Conservation (phyloP, 2,888 invertebrate species). For the Epistrophe grossulariae region DNA sequence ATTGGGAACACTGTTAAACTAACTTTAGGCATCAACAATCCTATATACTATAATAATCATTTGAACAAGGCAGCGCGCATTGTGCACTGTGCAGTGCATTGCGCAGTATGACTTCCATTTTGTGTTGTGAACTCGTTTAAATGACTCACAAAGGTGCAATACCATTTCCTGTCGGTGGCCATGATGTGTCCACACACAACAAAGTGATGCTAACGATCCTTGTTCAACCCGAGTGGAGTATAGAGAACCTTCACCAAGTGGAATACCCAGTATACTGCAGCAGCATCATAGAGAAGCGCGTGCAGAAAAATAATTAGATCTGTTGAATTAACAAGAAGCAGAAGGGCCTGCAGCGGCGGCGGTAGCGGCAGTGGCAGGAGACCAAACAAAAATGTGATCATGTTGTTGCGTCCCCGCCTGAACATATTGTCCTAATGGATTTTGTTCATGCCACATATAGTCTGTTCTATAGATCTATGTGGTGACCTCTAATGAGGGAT, state of each 20-base stretch:
- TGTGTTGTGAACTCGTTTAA: slow-evolving; percentile 67
- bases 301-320: slow-evolving; percentile 75
- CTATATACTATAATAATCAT: neutral
- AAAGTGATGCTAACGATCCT: slow-evolving; percentile 74
- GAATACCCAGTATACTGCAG: no score
- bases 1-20: neutral
- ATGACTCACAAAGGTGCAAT: slow-evolving; percentile 69
- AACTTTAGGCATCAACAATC: slow-evolving; percentile 2
- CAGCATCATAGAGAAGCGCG: slow-evolving; percentile 51
- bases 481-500: slow-evolving; percentile 71
- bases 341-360: slow-evolving; percentile 31
- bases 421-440: slow-evolving; percentile 73
- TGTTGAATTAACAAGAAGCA: slow-evolving; percentile 69
- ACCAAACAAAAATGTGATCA: slow-evolving; percentile 56
- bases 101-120: slow-evolving; percentile 38
- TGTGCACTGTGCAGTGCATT: slow-evolving; percentile 1
- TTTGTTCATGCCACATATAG: slow-evolving; percentile 46
- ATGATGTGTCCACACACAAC: slow-evolving; percentile 60
- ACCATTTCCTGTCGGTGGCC: slow-evolving; percentile 67
- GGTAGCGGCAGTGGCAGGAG: neutral
- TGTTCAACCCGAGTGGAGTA: slow-evolving; percentile 44
- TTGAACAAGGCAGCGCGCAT: slow-evolving; percentile 2
- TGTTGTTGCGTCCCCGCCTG: slow-evolving; percentile 51
- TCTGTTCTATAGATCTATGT: neutral
- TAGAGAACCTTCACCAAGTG: neutral